These are phyloP conservation scores for Phaethornis superciliosus DNA, from an alignment of 2,113 vertebrate genomes.

Conservation along the genomic window DNA sequence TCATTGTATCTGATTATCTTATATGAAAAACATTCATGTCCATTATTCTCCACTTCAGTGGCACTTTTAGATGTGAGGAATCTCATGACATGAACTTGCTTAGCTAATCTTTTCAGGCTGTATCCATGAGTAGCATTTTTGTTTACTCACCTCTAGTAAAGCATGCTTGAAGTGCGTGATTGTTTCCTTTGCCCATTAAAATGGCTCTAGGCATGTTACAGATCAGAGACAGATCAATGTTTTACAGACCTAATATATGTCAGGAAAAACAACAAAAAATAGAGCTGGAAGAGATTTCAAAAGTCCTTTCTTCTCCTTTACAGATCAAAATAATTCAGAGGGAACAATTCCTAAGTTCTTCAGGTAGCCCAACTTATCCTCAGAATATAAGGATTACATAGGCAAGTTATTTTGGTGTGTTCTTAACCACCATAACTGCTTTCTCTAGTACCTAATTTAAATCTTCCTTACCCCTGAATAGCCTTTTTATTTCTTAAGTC, in stretches of 20 bases:
- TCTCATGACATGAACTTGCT: background rate
- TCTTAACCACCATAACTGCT: background rate
- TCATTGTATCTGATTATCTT: background rate
- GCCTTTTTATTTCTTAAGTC: constrained; percentile 1
- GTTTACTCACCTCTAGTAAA: background rate
- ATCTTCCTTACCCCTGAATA: background rate
- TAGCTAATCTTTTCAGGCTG: background rate
- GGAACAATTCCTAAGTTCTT: background rate
- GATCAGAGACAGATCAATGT: background rate
- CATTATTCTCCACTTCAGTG: background rate
- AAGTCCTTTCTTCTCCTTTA: background rate
- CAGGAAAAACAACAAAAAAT: background rate
- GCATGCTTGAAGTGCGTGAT: background rate
- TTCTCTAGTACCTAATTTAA: background rate
- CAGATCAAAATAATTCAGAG: background rate
- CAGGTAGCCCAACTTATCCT: background rate
- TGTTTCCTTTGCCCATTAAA: background rate
- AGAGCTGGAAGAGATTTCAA: background rate
- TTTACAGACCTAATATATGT: background rate
- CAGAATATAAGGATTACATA: background rate
- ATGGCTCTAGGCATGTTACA: background rate
- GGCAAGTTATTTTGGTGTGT: background rate
- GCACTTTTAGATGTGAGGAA: background rate
- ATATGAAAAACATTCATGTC: background rate
- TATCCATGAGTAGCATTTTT: background rate